phyloP scores from a whole-genome alignment of 2,888 invertebrate species.

The Leuctra nigra region DNA sequence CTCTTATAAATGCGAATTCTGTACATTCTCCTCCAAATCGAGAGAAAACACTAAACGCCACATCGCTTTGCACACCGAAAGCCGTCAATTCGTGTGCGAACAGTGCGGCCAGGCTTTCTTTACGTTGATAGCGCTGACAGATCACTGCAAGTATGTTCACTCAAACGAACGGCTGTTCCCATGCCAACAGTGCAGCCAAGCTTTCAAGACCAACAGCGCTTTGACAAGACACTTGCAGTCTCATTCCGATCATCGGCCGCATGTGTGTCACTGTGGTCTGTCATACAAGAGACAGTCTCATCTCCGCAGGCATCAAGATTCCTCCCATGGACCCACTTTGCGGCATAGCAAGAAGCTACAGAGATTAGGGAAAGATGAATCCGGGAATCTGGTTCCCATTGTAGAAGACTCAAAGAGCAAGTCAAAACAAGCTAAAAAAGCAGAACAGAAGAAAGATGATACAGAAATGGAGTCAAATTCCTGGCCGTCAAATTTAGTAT shows the following conservation, averaged over 20 bases:
- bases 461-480: too few species aligned
- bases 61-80: constrained; percentile 35
- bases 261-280: constrained; percentile 7
- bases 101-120: constrained; percentile 39
- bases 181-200: constrained; percentile 29
- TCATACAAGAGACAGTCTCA: not conserved
- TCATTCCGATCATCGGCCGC: constrained; percentile 1
- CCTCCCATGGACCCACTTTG: not conserved
- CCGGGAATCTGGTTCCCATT: not conserved
- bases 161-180: constrained; percentile 34
- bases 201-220: constrained; percentile 9
- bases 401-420: not conserved
- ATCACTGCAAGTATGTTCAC: constrained; percentile 38
- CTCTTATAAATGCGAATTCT: constrained; percentile 34
- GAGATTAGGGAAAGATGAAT: not conserved
- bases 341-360: not conserved
- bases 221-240: not conserved
- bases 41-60: constrained; percentile 38
- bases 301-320: not conserved
- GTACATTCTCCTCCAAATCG: constrained; percentile 37
- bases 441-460: not conserved
- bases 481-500: too few species aligned
- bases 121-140: constrained; percentile 37
- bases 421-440: not conserved
- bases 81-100: constrained; percentile 38